phyloP scores from a whole-genome alignment of 2,888 invertebrate species.

The Andrena haemorrhoa region DNA sequence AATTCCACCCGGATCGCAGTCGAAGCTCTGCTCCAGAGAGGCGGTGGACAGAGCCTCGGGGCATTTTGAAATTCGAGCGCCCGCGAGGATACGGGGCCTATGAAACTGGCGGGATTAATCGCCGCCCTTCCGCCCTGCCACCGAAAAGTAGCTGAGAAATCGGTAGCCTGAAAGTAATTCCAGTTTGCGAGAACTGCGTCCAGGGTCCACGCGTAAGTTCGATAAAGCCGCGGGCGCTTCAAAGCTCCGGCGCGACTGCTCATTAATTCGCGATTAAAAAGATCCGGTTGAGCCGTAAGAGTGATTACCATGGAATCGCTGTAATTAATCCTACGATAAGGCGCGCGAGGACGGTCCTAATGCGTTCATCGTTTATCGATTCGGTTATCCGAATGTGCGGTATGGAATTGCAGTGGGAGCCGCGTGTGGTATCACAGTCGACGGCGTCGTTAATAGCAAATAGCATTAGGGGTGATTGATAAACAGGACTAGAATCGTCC shows the following conservation, averaged over 20 bases:
- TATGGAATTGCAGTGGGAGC: conserved; percentile 12
- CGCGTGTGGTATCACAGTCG: neutral
- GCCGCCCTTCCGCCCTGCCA: too few species aligned
- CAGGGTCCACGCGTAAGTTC: neutral
- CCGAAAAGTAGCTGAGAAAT: too few species aligned
- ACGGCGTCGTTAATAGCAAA: conserved; percentile 4
- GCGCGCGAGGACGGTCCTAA: conserved; percentile 12
- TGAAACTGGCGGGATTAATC: neutral
- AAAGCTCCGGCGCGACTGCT: conserved; percentile 1
- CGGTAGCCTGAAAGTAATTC: too few species aligned
- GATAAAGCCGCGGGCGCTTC: neutral
- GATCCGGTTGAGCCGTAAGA: conserved; percentile 20
- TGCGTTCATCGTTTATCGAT: conserved; percentile 48
- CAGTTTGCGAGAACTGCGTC: neutral
- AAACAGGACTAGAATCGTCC: neutral
- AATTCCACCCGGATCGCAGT: conserved; percentile 4
- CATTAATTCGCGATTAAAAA: conserved; percentile 29
- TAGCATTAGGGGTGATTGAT: conserved; percentile 16
- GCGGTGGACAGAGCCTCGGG: too few species aligned
- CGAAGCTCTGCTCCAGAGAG: neutral
- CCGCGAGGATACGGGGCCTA: neutral
- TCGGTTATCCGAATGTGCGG: conserved; percentile 18
- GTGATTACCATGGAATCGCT: conserved; percentile 30
- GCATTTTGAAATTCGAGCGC: neutral
- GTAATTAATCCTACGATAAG: conserved; percentile 43